Evolutionary conservation across 2,113 vertebrate species (phyloP), one percentile per base, ranked within the genome.

Genomic region (Pseudopodoces humilis): DNA sequence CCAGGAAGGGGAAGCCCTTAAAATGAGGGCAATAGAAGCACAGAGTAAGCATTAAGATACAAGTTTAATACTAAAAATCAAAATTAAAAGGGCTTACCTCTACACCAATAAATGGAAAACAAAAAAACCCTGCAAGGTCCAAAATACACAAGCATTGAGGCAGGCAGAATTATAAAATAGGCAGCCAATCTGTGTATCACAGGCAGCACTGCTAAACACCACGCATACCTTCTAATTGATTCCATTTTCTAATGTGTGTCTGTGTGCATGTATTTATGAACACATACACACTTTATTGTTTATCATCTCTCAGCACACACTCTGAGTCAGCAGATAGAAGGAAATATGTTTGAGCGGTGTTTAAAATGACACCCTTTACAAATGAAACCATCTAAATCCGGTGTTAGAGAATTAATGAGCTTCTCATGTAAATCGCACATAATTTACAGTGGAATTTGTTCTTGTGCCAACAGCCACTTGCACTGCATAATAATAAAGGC

Each of bases 341-440:
- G 50, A 96, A 96, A 94, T 89, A 93, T 46, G 82, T 77, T 96
- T 94, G 74, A 91, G 95, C 92, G 44, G 96, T 97, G 97, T 97
- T 96, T 93, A 82, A 92, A 97, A 84, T 84, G 85, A 95, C 94
- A 97, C 55, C 83, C 63, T 89, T 77, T 94, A 97, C 97, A 98
- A 98, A 98, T 97, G 96, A 97, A 97, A 97, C 93, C 95, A 95
- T 95, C 96, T 84, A 96, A 97, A 97, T 95, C 95, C 92, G 64
- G 97, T 98, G 97, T 97, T 97, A 96, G 97, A 96, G 97, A 98
- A 98, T 96, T 97, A 97, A 98, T 98, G 97, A 98, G 94, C 92
- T 98, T 97, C 98, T 98, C 97, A 98, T 98, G 98, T 98, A 98
- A 98, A 98, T 98, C 98, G 98, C 98, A 97, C 93, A 98, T 98